Percentiles rank a stretch among this genome's conserved stretches.
phyloP scores from a whole-genome alignment of 2,888 invertebrate genomes.

The Oligia latruncula region DNA sequence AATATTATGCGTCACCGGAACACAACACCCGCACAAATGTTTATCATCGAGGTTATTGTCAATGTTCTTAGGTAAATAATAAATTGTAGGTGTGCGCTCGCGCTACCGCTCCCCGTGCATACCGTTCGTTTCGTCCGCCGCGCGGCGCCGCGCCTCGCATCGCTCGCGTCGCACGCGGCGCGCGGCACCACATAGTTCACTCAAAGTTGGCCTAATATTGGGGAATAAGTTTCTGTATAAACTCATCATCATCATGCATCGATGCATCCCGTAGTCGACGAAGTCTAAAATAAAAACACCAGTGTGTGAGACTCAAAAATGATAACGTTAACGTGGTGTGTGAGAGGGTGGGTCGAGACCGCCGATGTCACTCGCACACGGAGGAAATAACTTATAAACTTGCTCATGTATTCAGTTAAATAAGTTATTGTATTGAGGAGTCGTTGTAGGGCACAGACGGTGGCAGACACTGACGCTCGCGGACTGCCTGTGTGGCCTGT shows the following conservation, averaged over 20 bases:
- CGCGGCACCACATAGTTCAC: conserved; percentile 66
- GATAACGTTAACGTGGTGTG: conserved; percentile 58
- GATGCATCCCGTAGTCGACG: conserved; percentile 64
- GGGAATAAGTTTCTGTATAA: conserved; percentile 70
- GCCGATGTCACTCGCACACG: conserved; percentile 34
- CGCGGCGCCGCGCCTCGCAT: conserved; percentile 25
- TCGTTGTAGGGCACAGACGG: conserved; percentile 26
- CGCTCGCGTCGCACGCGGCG: conserved; percentile 24
- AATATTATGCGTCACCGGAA: conserved; percentile 69
- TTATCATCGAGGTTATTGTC: conserved; percentile 82
- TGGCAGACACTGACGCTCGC: conserved; percentile 21
- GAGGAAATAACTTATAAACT: conserved; percentile 59
- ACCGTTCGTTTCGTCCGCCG: conserved; percentile 45
- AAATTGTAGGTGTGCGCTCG: conserved; percentile 77
- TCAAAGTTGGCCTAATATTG: conserved; percentile 79
- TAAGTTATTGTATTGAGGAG: conserved; percentile 54
- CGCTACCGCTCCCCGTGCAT: conserved; percentile 56
- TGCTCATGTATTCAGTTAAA: conserved; percentile 65
- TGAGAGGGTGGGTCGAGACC: conserved; percentile 36
- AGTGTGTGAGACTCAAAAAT: conserved; percentile 74
- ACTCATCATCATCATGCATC: conserved; percentile 62
- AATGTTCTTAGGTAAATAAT: conserved; percentile 84
- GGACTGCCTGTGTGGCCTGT: too few relatives aligned
- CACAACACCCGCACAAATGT: conserved; percentile 76
- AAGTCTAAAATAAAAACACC: conserved; percentile 68